These are phyloP conservation scores for Mantis religiosa DNA, from an alignment of 2,888 invertebrate species.

Conservation along the genomic window DNA sequence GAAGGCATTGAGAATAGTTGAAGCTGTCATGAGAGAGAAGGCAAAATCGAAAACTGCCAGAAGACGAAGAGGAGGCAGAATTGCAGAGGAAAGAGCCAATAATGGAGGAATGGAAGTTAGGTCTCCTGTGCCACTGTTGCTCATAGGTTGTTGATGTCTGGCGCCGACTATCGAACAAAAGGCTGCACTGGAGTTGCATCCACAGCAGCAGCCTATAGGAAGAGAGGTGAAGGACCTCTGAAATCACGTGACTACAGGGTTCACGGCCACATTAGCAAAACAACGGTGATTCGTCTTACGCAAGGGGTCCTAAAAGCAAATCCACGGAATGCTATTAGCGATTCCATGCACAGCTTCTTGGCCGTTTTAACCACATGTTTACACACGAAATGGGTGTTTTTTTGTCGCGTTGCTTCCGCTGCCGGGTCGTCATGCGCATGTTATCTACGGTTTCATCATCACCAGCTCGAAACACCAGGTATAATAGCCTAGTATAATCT, in stretches of 20 bases:
- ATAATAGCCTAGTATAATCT: not conserved
- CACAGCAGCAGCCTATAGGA: not conserved
- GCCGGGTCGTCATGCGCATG: not conserved
- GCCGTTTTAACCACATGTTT: not conserved
- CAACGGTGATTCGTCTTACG: constrained; percentile 1
- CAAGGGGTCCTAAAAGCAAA: not conserved
- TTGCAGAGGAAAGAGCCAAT: no score
- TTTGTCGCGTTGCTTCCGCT: not conserved
- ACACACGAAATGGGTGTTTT: not conserved
- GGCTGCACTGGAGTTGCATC: not conserved
- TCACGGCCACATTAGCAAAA: constrained; percentile 10
- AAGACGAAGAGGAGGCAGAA: no score
- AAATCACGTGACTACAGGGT: not conserved
- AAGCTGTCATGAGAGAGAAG: no score
- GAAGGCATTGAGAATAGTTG: no score
- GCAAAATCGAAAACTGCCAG: no score
- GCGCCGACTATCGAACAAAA: not conserved
- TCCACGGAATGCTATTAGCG: not conserved
- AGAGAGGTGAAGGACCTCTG: not conserved
- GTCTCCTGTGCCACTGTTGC: not conserved
- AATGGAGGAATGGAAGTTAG: no score
- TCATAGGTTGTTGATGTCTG: not conserved
- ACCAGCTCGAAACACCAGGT: not conserved
- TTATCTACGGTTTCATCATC: not conserved
- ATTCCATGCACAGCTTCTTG: not conserved